Percentiles rank a stretch among this genome's conserved stretches.
Conservation (phyloP, 1,140 invertebrate species). For the Metopolophium dirhodum region DNA sequence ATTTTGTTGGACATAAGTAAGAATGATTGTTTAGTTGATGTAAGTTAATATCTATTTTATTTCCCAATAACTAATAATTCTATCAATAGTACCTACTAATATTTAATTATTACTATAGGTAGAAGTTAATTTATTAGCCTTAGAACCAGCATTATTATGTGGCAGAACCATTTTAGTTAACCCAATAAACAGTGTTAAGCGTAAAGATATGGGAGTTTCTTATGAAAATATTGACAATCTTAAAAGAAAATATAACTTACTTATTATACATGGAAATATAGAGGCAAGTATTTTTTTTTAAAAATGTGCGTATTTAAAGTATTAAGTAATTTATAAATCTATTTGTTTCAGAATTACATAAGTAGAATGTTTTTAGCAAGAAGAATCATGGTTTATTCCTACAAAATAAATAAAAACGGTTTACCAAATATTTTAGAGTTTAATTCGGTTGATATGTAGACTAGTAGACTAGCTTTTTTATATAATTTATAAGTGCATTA, state of each 20-base stretch:
- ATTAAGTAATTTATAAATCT: neutral
- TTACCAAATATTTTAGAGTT: slow-evolving; percentile 45
- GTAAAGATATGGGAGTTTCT: slow-evolving; percentile 35
- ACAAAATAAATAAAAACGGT: slow-evolving; percentile 36
- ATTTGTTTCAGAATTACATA: slow-evolving; percentile 39
- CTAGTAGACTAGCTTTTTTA: neutral
- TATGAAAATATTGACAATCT: slow-evolving; percentile 31
- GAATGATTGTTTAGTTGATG: slow-evolving; percentile 43
- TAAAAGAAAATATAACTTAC: slow-evolving; percentile 23
- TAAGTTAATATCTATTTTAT: neutral
- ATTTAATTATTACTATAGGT: neutral
- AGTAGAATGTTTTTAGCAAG: slow-evolving; percentile 47
- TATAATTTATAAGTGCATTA: neutral
- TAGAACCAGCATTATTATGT: slow-evolving; percentile 50
- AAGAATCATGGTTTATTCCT: slow-evolving; percentile 37
- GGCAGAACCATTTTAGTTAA: slow-evolving; percentile 48
- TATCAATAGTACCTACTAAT: neutral
- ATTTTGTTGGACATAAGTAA: slow-evolving; percentile 35
- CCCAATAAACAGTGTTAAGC: slow-evolving; percentile 32
- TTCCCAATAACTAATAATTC: neutral
- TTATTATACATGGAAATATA: slow-evolving; percentile 42
- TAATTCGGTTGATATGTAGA: neutral
- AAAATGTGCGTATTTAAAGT: neutral
- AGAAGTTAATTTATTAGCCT: slow-evolving; percentile 31
- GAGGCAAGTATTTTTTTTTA: neutral